These are phyloP conservation scores for Electrona antarctica DNA, from an alignment of 2,113 vertebrate species.

Conservation along the genomic window DNA sequence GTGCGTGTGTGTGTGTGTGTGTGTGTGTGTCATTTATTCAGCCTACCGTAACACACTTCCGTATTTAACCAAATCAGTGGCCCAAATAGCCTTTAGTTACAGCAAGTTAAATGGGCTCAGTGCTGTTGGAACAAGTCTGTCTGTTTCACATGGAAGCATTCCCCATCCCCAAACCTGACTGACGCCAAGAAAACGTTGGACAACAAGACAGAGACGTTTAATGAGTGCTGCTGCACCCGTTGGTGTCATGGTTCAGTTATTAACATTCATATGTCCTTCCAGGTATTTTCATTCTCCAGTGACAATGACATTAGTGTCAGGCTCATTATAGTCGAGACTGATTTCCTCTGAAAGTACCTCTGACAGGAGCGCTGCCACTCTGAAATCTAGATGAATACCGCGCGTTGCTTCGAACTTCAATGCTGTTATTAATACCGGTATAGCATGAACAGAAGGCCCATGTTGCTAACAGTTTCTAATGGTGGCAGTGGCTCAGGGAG, in stretches of 20 bases:
- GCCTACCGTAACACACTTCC: conserved; percentile 22
- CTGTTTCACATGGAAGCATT: conserved; percentile 19
- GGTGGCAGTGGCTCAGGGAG: background rate
- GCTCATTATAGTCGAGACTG: conserved; percentile 26
- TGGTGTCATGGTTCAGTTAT: conserved; percentile 35
- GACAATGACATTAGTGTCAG: conserved; percentile 41
- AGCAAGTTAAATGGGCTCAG: conserved; percentile 17
- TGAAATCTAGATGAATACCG: background rate
- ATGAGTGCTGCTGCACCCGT: conserved; percentile 29
- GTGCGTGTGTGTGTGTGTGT: background rate
- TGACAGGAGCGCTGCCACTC: conserved; percentile 10
- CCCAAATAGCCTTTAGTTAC: conserved; percentile 51
- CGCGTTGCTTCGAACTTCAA: background rate
- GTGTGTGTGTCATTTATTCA: too few species aligned
- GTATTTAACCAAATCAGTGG: conserved; percentile 48
- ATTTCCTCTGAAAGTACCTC: conserved; percentile 9
- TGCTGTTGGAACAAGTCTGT: conserved; percentile 21
- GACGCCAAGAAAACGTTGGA: background rate
- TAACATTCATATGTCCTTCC: conserved; percentile 60
- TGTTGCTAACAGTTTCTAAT: background rate
- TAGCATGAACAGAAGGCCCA: too few species aligned
- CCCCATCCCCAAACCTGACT: background rate
- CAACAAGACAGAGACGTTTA: conserved; percentile 22
- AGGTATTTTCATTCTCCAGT: conserved; percentile 68
- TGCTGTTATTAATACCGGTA: background rate